A percentile compares a stretch with the other conserved stretches of the same genome.
Evolutionary conservation across 2,888 invertebrate species (phyloP).

Genomic region (Acrobasis consociella): DNA sequence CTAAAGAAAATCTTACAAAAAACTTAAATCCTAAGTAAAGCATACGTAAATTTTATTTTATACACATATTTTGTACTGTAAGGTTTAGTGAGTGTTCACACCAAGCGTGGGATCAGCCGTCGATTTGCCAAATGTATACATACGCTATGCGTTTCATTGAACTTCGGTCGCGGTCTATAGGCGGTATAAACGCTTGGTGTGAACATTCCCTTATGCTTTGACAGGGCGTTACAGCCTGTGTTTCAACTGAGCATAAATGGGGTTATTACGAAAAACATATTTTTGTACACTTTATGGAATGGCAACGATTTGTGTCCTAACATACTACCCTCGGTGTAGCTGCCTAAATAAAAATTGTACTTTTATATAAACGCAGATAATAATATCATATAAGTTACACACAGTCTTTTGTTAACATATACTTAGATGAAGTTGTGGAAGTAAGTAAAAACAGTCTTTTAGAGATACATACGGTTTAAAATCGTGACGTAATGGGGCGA

Average conservation of each 20-base stretch:
- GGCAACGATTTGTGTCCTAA: constrained; percentile 43
- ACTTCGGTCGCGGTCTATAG: no score
- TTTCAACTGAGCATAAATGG: constrained; percentile 30
- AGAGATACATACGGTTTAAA: constrained; percentile 14
- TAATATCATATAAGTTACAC: constrained; percentile 12
- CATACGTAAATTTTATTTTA: constrained; percentile 72
- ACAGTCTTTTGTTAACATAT: constrained; percentile 15
- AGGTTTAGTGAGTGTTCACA: constrained; percentile 45
- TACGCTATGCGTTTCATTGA: no score
- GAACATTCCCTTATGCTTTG: constrained; percentile 42
- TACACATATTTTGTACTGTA: constrained; percentile 79
- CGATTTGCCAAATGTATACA: no score
- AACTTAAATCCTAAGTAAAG: constrained; percentile 74
- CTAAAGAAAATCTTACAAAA: constrained; percentile 52
- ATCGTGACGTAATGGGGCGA: background rate
- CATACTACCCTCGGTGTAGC: constrained; percentile 46
- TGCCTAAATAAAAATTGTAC: constrained; percentile 45
- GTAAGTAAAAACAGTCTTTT: constrained; percentile 45
- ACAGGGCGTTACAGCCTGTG: constrained; percentile 21
- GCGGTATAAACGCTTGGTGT: no score
- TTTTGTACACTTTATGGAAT: constrained; percentile 41
- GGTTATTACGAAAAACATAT: constrained; percentile 20
- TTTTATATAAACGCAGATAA: constrained; percentile 23
- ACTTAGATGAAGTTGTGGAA: constrained; percentile 13
- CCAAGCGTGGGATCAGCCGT: no score